Evolutionary conservation across 2,888 invertebrate species (phyloP).

Genomic region (Choreutis nemorana): DNA sequence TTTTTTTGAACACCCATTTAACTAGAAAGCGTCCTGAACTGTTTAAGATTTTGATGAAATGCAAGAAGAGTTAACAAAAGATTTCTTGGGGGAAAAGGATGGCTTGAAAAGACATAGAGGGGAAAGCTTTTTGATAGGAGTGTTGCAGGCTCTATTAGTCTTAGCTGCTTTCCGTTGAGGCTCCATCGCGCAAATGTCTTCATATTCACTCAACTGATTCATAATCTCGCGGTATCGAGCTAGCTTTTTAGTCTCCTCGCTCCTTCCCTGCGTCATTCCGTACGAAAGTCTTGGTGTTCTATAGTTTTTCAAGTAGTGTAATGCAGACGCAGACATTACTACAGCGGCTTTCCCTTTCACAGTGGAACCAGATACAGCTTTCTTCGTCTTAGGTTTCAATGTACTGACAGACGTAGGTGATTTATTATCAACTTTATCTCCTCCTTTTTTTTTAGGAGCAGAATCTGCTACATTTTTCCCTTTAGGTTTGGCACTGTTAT

Average conservation of each 20-base stretch:
- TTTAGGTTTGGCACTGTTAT: slow-evolving; percentile 8
- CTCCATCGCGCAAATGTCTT: slow-evolving; percentile 29
- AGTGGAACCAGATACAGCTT: slow-evolving; percentile 15
- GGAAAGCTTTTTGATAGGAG: slow-evolving; percentile 24
- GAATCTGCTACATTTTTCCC: slow-evolving; percentile 9
- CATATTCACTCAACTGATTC: slow-evolving; percentile 31
- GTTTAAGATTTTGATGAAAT: too few relatives aligned
- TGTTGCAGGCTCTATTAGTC: slow-evolving; percentile 45
- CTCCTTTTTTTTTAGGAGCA: slow-evolving; percentile 5
- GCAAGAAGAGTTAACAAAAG: too few relatives aligned
- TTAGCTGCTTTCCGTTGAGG: slow-evolving; percentile 27
- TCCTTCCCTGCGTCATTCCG: not conserved
- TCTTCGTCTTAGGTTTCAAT: slow-evolving; percentile 16
- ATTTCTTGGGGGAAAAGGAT: too few relatives aligned
- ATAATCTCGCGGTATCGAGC: slow-evolving; percentile 45
- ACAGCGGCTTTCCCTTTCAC: slow-evolving; percentile 22
- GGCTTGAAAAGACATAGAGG: too few relatives aligned
- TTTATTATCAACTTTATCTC: slow-evolving; percentile 18
- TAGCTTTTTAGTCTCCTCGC: slow-evolving; percentile 25
- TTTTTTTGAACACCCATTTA: not conserved
- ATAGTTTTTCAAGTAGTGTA: too few relatives aligned
- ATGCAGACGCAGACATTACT: slow-evolving; percentile 33
- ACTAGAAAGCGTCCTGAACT: too few relatives aligned
- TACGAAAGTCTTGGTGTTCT: too few relatives aligned
- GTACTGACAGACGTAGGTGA: slow-evolving; percentile 7